These are phyloP conservation scores for Malacoctenus gilli DNA, from an alignment of 2,797 vertebrate genomes.

Conservation along the genomic window DNA sequence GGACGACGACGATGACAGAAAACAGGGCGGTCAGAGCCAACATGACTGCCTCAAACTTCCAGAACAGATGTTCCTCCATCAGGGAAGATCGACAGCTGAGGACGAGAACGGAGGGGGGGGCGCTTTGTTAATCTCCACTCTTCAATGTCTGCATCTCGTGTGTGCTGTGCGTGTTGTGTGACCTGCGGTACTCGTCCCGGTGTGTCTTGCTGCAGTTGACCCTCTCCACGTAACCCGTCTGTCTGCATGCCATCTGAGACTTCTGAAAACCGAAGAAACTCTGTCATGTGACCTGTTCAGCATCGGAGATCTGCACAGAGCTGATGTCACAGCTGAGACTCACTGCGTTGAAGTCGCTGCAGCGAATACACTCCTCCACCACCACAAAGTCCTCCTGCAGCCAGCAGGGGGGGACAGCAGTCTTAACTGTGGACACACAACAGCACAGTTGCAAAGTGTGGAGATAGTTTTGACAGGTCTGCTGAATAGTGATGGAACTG, in stretches of 20 bases:
- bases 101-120: not conserved
- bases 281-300: not conserved
- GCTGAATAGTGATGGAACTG: too few species aligned
- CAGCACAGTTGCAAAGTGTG: too few species aligned
- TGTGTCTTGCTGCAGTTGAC: slow-evolving; percentile 85
- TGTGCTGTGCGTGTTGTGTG: slow-evolving; percentile 21
- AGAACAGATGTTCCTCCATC: slow-evolving; percentile 89
- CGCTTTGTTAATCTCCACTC: not conserved
- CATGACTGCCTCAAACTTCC: slow-evolving; percentile 88
- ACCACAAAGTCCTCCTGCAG: slow-evolving; percentile 88
- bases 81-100: slow-evolving; percentile 87
- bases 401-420: slow-evolving; percentile 86
- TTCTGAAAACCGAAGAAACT: slow-evolving; percentile 75
- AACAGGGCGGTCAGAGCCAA: slow-evolving; percentile 80
- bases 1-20: slow-evolving; percentile 83
- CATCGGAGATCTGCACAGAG: too few species aligned
- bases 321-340: slow-evolving; percentile 17
- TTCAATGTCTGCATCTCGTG: not conserved
- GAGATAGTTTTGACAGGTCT: too few species aligned
- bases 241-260: slow-evolving; percentile 74
- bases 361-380: slow-evolving; percentile 80
- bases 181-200: slow-evolving; percentile 88
- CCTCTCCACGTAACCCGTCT: slow-evolving; percentile 88
- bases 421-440: not conserved
- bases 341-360: slow-evolving; percentile 85